Evolutionary conservation across 2,113 vertebrate species (phyloP).

Genomic region (Otus sunia): DNA sequence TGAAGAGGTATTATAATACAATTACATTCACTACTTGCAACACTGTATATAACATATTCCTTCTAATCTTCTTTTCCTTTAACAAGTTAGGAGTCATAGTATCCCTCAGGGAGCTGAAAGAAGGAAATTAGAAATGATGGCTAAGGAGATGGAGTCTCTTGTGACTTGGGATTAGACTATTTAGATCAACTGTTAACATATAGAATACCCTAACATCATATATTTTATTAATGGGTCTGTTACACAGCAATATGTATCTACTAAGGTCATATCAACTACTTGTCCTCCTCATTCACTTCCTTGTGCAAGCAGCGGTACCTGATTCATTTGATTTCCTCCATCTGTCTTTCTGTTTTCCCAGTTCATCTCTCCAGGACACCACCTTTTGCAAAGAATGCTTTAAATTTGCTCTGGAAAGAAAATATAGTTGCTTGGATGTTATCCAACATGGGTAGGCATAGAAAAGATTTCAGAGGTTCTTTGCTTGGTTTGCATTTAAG

Average conservation of each 20-base stretch:
- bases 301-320: slow-evolving; percentile 28
- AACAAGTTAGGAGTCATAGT: not conserved
- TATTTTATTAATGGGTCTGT: not conserved
- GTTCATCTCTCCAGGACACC: slow-evolving; percentile 54
- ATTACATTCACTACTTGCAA: not conserved
- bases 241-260: not conserved
- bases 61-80: not conserved
- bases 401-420: slow-evolving; percentile 54
- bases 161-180: not conserved
- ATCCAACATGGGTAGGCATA: not conserved
- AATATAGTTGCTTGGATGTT: slow-evolving; percentile 31
- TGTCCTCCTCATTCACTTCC: slow-evolving; percentile 44
- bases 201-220: not conserved
- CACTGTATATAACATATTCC: not conserved
- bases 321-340: slow-evolving; percentile 61
- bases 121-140: not conserved
- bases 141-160: not conserved
- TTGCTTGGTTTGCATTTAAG: slow-evolving; percentile 1
- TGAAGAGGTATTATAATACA: not conserved
- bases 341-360: slow-evolving; percentile 59
- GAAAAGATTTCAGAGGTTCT: not conserved
- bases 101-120: not conserved
- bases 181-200: not conserved
- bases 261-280: not conserved
- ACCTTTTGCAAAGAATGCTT: slow-evolving; percentile 61